phyloP scores from a whole-genome alignment of 2,888 invertebrate species.

The Drosophila stalkeri region DNA sequence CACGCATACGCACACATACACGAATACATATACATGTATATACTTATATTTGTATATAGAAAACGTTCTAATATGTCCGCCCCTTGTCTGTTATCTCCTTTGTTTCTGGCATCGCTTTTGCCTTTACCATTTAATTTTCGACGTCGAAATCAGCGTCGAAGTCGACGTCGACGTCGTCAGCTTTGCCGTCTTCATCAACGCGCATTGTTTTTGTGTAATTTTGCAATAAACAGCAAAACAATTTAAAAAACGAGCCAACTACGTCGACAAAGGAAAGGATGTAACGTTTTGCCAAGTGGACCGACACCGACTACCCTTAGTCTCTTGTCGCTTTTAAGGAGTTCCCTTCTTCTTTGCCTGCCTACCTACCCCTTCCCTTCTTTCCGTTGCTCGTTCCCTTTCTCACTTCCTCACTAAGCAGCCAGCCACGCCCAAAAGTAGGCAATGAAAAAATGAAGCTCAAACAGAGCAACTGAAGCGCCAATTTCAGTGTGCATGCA shows the following conservation, averaged over 20 bases:
- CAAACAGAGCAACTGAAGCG: constrained; percentile 30
- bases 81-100: constrained; percentile 59
- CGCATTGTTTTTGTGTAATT: constrained; percentile 81
- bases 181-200: constrained; percentile 75
- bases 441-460: constrained; percentile 63
- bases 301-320: constrained; percentile 56
- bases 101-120: constrained; percentile 61
- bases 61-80: constrained; percentile 23
- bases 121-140: constrained; percentile 45
- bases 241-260: constrained; percentile 66
- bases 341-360: background rate
- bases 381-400: background rate
- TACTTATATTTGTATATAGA: background rate
- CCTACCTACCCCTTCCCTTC: background rate
- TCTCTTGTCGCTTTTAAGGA: too few relatives aligned
- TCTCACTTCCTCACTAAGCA: constrained; percentile 2
- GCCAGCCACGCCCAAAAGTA: constrained; percentile 36
- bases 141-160: constrained; percentile 41
- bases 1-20: constrained; percentile 13
- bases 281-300: constrained; percentile 78
- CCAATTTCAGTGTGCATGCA: background rate
- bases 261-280: constrained; percentile 75
- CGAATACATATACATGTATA: constrained; percentile 5
- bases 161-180: constrained; percentile 60
- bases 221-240: constrained; percentile 82